Evolutionary conservation across 2,797 vertebrate genomes (phyloP), one percentile per base, ranked within the genome.

Genomic region (Apogon talboti): DNA sequence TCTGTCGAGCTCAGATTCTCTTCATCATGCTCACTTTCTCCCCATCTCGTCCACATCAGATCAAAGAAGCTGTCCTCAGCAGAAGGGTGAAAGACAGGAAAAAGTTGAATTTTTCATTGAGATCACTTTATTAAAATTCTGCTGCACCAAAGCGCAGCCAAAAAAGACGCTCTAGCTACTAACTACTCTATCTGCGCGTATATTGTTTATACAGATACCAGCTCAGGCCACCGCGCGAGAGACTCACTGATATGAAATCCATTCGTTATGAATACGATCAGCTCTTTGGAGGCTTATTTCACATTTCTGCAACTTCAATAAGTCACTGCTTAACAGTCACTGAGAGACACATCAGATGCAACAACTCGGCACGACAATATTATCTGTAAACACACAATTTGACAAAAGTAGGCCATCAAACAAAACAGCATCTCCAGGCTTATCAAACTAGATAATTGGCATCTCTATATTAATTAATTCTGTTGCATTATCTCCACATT

Each of bases 41-140:
- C 50, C 40, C 24, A 16, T 44, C 73, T 55, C 60, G 21, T 64
- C 70, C 51, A 78, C 69, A 76, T 71, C 55, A 85, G 84, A 91
- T 92, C 86, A 92, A 92, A 92, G 82, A 71, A 63, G 55, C 71
- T 28, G 41, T 85, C 69, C 66, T 80, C 64, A 10, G 72, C 70
- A 67, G 83, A 74, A 57, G 47, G 51, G 67, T 35, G 78, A 77
- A 80, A 77, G 67, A 73, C 48, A 54, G 16, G 59, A 38, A 54
- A 61, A 63, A 44, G 24, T 41, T 69, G 57, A 77, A 76, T 82
- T 61, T 85, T 85, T 82, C 71, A 88, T 87, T n/a, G n/a, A 84
- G 79, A 80, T 65, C 54, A 33, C 80, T 68, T 12, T 72, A 81
- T 87, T 79, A 74, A 85, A 84, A 87, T 82, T 83, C 82, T 66